Base-by-base conservation (phyloP, 2,113 vertebrate genomes). In the Glaucidium brasilianum region DNA sequence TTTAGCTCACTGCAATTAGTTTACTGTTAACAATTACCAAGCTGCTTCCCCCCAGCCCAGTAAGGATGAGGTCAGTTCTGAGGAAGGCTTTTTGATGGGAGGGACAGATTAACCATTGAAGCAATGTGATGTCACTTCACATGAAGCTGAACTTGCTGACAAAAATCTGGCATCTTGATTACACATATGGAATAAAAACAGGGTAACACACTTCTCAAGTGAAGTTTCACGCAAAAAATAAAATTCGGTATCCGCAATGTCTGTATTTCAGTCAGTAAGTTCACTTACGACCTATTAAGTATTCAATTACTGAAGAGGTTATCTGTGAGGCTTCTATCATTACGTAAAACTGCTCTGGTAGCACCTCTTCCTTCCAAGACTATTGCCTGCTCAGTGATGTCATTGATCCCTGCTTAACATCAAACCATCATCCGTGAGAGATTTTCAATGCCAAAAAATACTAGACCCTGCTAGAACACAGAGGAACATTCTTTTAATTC, bases 371-470 rank as follows among this genome's bases (percentile, higher is more conserved):
- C 56, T 60, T 92, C 86, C 79, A 53, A 85, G 50, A 71, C 27
- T 8, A 45, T 50, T 88, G 88, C 85, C 85, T 88, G 75, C 34
- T 1, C 3, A 64, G 35, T 83, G 72, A 95, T 66, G 86, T 84
- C 72, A 94, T 14, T 63, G 72, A 89, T 69, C 88, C 69, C 72
- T 43, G 39, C 67, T 88, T 29, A 59, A 83, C 53, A 39, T 39
- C 39, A 39, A 39, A 39, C 39, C 39, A 39, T 39, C 64, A 78
- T 85, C 55, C 64, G 25, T 4, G 18, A 80, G 43, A 60, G 12
- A 47, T n/a, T 75, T 41, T 21, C 67, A 74, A 52, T 12, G 83
- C 88, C 86, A 91, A 94, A 88, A 68, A 80, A 92, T 96, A 88
- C 83, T 27, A 80, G 59, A 74, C 53, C 45, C 75, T 55, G 63